Conservation (phyloP, 2,113 vertebrate species). For the Hoplias malabaricus region DNA sequence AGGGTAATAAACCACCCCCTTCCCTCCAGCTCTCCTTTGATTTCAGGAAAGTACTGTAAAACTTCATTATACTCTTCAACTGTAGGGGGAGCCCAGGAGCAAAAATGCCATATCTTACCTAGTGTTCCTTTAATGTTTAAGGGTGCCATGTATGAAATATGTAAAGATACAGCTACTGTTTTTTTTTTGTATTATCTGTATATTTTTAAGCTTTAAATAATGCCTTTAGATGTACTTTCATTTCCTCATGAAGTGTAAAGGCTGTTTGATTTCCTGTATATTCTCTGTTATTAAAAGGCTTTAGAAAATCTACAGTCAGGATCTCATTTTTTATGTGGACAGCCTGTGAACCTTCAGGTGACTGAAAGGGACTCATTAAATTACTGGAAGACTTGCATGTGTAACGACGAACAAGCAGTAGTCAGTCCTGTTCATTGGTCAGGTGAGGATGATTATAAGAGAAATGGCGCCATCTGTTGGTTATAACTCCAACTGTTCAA, state of each 20-base stretch:
- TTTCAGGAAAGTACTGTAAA: no score
- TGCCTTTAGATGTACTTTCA: no score
- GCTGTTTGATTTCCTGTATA: background rate
- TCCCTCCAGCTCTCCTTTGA: no score
- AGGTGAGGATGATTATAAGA: conserved; percentile 50
- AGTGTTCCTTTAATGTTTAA: no score
- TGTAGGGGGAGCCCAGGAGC: no score
- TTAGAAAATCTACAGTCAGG: conserved; percentile 71
- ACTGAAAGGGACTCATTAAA: conserved; percentile 67
- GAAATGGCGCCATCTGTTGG: conserved; percentile 24
- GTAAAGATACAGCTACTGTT: no score
- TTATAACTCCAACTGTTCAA: background rate
- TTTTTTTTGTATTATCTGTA: background rate
- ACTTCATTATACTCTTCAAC: no score
- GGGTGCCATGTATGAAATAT: no score
- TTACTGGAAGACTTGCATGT: conserved; percentile 65
- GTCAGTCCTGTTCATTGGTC: conserved; percentile 63
- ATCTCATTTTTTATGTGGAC: conserved; percentile 62
- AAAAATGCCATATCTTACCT: no score
- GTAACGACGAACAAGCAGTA: conserved; percentile 64
- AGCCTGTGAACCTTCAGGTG: conserved; percentile 59
- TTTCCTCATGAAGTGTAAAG: no score
- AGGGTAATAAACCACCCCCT: no score
- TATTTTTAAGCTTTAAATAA: background rate
- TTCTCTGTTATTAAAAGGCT: conserved; percentile 56